These are phyloP conservation scores for Chiroxiphia lanceolata DNA, from an alignment of 2,797 vertebrate species.

Conservation along the genomic window DNA sequence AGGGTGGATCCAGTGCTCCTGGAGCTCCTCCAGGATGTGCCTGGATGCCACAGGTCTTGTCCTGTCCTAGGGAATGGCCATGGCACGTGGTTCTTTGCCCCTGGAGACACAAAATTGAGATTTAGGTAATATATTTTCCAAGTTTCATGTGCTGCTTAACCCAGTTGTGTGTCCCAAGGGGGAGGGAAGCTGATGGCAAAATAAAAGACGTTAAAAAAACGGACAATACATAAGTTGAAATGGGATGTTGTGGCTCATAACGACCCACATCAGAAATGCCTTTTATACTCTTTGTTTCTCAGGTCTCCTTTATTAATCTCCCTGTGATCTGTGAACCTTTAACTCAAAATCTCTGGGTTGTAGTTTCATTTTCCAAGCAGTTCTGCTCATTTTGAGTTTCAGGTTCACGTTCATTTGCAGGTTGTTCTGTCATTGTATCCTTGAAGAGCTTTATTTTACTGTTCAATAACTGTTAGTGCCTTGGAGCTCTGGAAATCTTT, in stretches of 20 bases:
- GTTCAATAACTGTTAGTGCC: not conserved
- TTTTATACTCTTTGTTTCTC: not conserved
- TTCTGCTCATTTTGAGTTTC: not conserved
- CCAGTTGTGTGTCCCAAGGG: not conserved
- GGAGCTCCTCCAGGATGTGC: not conserved
- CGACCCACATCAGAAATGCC: not conserved
- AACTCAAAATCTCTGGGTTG: not conserved
- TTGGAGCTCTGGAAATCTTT: not conserved
- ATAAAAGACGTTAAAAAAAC: not conserved
- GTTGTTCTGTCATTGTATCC: not conserved
- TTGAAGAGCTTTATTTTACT: not conserved
- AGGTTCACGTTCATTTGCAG: not conserved
- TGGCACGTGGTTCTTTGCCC: not conserved
- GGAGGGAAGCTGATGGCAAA: not conserved
- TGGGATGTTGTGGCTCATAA: not conserved
- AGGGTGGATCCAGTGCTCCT: not conserved
- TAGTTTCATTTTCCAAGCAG: not conserved
- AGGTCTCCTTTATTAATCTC: not conserved
- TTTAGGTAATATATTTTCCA: not conserved
- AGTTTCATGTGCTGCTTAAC: not conserved
- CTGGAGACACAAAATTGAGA: not conserved
- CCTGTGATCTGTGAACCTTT: not conserved
- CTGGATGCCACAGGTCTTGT: not conserved
- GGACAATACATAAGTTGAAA: not conserved
- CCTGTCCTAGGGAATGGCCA: accelerated